phyloP scores from a whole-genome alignment of 2,888 invertebrate genomes.

The Tetranychus piercei region DNA sequence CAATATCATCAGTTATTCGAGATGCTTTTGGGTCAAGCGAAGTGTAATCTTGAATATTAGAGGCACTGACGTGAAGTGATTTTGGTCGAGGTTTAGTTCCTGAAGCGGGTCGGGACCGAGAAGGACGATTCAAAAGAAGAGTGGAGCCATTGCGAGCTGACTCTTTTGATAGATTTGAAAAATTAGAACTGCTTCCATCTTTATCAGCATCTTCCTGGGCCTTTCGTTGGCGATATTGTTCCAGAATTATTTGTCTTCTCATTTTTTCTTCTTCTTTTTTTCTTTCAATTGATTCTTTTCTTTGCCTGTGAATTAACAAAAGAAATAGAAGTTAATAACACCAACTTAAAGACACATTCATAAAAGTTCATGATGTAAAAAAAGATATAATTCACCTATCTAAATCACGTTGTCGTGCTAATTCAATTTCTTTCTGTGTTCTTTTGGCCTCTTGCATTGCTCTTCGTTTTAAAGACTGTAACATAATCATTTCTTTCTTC shows the following conservation, averaged over 20 bases:
- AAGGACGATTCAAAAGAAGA: constrained; percentile 13
- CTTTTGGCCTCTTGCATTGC: constrained; percentile 75
- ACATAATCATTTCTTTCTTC: constrained; percentile 74
- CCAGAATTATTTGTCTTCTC: constrained; percentile 67
- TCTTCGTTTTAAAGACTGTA: constrained; percentile 67
- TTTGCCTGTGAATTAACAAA: constrained; percentile 37
- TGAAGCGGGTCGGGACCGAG: constrained; percentile 18
- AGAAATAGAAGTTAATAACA: background rate
- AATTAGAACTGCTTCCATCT: constrained; percentile 25
- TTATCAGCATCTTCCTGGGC: constrained; percentile 65
- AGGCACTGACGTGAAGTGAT: constrained; percentile 65
- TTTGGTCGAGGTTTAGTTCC: constrained; percentile 52
- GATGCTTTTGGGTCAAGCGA: constrained; percentile 15
- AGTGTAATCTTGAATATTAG: constrained; percentile 16
- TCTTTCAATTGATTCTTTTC: constrained; percentile 47
- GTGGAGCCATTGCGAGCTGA: constrained; percentile 16
- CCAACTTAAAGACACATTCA: too few relatives aligned
- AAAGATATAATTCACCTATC: constrained; percentile 42
- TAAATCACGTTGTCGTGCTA: constrained; percentile 51
- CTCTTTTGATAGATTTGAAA: constrained; percentile 9
- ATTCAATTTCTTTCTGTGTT: constrained; percentile 61
- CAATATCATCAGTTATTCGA: constrained; percentile 19
- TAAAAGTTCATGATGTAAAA: background rate
- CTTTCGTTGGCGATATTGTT: constrained; percentile 81
- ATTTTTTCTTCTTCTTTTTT: constrained; percentile 63